These are phyloP conservation scores for Leptinotarsa tumamoca DNA, from an alignment of 2,888 invertebrate genomes.

Conservation along the genomic window DNA sequence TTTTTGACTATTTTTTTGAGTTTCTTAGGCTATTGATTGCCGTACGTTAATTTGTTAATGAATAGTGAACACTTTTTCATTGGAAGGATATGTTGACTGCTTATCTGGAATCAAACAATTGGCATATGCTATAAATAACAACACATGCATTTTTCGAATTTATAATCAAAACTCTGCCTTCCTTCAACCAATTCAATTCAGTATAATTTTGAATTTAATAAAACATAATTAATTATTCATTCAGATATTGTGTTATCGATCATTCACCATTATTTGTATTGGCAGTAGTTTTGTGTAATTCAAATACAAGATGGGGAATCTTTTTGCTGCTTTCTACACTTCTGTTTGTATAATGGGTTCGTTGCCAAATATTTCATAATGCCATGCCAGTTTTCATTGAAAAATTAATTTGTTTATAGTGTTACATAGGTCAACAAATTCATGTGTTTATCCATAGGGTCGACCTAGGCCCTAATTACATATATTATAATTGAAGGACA, in stretches of 20 bases:
- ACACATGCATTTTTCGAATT: neutral
- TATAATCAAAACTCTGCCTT: neutral
- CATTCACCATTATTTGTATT: neutral
- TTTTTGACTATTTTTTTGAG: no score
- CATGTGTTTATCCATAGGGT: no score
- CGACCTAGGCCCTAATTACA: no score
- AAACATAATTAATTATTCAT: constrained; percentile 3
- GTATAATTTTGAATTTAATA: neutral
- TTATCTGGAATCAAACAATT: no score
- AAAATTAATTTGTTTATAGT: no score
- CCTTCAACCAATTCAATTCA: neutral
- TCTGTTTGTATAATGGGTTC: constrained; percentile 25
- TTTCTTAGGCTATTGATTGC: no score
- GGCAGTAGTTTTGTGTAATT: neutral
- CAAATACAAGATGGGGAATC: constrained; percentile 30
- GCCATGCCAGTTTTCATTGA: no score
- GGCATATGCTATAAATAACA: neutral
- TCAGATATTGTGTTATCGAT: constrained; percentile 2
- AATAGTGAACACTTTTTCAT: no score
- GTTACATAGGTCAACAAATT: no score
- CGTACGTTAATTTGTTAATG: no score
- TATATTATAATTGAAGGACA: no score
- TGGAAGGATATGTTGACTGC: no score
- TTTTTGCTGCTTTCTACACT: constrained; percentile 28
- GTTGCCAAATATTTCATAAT: neutral